Conservation (phyloP, 2,113 vertebrate genomes). For the Amphiprion percula region DNA sequence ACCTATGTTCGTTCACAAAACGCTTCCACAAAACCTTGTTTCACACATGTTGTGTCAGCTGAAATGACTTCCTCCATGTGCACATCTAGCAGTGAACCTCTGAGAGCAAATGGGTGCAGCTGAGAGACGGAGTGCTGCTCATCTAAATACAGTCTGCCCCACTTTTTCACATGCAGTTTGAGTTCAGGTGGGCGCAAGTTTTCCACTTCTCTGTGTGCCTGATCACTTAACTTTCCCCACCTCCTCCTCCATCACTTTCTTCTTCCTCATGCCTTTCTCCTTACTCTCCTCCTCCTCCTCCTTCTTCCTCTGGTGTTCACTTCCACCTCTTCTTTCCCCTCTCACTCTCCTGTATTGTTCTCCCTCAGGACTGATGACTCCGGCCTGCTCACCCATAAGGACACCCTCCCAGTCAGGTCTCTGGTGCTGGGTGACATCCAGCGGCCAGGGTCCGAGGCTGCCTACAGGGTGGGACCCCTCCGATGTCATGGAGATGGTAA, state of each 20-base stretch:
- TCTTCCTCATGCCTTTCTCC: neutral
- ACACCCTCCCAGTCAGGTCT: conserved; percentile 91
- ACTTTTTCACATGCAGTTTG: conserved; percentile 1
- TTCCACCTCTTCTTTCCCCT: neutral
- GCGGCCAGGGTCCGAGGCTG: conserved; percentile 90
- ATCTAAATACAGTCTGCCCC: neutral
- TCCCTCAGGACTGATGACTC: conserved; percentile 90
- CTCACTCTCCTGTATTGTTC: conserved; percentile 35
- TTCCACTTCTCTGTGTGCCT: neutral
- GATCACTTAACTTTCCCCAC: neutral
- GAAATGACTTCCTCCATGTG: conserved; percentile 9
- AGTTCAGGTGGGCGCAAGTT: conserved; percentile 9
- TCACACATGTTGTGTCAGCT: conserved; percentile 11
- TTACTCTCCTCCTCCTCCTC: neutral
- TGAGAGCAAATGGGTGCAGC: conserved; percentile 4
- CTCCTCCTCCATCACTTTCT: neutral
- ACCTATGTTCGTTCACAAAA: neutral
- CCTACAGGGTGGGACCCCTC: conserved; percentile 92
- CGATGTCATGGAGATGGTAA: conserved; percentile 95
- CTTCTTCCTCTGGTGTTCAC: neutral
- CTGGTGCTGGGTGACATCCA: conserved; percentile 91
- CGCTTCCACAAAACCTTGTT: conserved; percentile 3
- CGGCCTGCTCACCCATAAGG: conserved; percentile 93
- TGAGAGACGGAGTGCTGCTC: neutral
- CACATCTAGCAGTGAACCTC: conserved; percentile 16